phyloP scores from a whole-genome alignment of 1,140 invertebrate species.

The Brachystomella parvula region DNA sequence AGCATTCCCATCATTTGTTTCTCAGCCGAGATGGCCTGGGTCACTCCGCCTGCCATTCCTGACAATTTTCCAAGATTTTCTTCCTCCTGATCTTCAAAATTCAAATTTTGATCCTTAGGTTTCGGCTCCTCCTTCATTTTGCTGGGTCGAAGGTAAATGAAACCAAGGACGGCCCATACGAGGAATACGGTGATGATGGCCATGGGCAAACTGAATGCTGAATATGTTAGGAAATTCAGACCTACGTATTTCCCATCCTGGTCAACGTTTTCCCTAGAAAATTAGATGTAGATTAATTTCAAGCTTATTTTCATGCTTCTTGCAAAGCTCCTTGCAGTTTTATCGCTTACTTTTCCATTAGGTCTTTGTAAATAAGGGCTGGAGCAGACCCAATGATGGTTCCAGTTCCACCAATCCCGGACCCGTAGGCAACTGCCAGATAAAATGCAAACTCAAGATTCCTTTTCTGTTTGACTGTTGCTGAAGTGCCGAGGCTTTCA shows the following conservation, averaged over 20 bases:
- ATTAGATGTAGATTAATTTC: neutral
- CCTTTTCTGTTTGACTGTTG: neutral
- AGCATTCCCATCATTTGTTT: too few relatives aligned
- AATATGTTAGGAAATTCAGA: slow-evolving; percentile 21
- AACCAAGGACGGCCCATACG: neutral
- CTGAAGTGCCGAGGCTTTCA: slow-evolving; percentile 22
- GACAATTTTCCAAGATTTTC: too few relatives aligned
- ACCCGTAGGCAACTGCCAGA: slow-evolving; percentile 49
- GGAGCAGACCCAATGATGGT: slow-evolving; percentile 51
- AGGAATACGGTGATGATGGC: slow-evolving; percentile 15
- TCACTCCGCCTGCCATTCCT: too few relatives aligned
- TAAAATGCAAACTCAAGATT: slow-evolving; percentile 50
- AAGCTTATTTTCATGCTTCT: neutral
- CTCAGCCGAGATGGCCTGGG: too few relatives aligned
- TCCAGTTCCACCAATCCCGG: slow-evolving; percentile 50
- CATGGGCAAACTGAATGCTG: slow-evolving; percentile 12
- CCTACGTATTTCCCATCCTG: slow-evolving; percentile 11
- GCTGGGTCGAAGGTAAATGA: neutral
- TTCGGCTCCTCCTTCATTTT: too few relatives aligned
- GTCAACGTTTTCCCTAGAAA: neutral
- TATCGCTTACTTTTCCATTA: slow-evolving; percentile 44
- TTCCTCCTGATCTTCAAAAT: too few relatives aligned
- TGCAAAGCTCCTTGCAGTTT: too few relatives aligned
- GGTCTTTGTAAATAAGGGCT: slow-evolving; percentile 49
- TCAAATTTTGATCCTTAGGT: too few relatives aligned